Evolutionary conservation across 2,113 vertebrate species (phyloP).

Genomic region (Sceloporus tristichus): DNA sequence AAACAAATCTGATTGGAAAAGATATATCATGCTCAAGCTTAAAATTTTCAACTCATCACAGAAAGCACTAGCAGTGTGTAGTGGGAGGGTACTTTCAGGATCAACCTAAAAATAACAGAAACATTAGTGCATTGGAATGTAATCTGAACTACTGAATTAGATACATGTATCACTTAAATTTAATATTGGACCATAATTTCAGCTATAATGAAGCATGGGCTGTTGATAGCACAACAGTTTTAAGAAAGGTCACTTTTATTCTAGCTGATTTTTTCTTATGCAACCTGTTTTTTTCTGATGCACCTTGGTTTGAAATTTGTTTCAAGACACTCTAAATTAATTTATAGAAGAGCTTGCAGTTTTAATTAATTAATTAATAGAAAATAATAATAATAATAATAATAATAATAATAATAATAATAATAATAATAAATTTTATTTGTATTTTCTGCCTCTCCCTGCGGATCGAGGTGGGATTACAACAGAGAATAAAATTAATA

Average conservation of each 20-base stretch:
- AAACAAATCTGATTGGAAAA: constrained; percentile 15
- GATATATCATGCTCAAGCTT: background rate
- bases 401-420: too few relatives aligned
- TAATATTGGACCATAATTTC: constrained; percentile 1
- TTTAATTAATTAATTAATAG: background rate
- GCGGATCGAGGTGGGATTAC: too few relatives aligned
- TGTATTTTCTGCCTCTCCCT: too few relatives aligned
- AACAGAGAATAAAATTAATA: too few relatives aligned
- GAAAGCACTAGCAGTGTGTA: background rate
- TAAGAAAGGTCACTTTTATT: background rate
- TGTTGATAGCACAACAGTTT: background rate
- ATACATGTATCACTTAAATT: background rate
- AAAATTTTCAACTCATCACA: background rate
- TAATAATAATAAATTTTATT: too few relatives aligned
- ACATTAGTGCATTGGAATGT: background rate
- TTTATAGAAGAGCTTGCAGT: background rate
- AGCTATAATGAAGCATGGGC: background rate
- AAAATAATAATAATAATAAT: background rate
- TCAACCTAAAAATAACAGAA: background rate
- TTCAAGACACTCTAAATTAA: background rate
- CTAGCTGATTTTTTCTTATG: background rate
- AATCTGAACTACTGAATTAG: background rate
- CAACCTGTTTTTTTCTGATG: background rate
- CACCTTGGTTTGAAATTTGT: background rate
- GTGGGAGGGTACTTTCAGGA: background rate